Evolutionary conservation across 2,797 vertebrate species (phyloP), one percentile per base, ranked within the genome.

Genomic region (Falco columbarius): DNA sequence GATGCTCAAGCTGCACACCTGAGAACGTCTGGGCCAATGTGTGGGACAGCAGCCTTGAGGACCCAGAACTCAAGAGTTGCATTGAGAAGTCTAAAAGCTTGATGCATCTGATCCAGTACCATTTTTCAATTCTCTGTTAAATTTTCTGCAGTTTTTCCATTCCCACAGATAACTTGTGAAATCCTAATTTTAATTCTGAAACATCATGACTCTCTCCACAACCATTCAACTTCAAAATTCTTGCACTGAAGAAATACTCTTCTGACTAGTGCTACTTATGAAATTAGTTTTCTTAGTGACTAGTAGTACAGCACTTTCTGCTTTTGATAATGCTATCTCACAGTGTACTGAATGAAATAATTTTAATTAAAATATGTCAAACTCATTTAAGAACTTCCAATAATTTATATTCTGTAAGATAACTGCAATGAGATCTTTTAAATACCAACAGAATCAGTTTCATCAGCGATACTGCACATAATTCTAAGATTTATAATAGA

Each of bases 21-120:
- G 24, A 72, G 13, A 63, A 27, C 38, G 6, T 51, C 32, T 19
- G 47, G 4, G 2, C 3, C 0, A 0, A 29, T 29, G 32, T 23
- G 49, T 12, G 21, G 10, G 27, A 12, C 15, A 61, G 46, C 10
- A 93, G 46, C 3, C 20, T 24, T 44, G 21, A 32, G 18, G 55
- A 66, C 52, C 11, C 42, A 46, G 17, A 86, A 66, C 20, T 58
- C 7, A 44, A 44, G 24, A 24, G 32, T 0, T 32, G 4, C 29
- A 18, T 18, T 68, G 72, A 47, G 14, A 72, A 81, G 29, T 52
- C 32, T 68, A 52, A 61, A 79, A 84, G 27, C 29, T 49, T 61
- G 2, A 80, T 51, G 29, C 7, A 61, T 42, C 12, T 70, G 14
- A 32, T 58, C 32, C 38, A 58, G 30, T 14, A 62, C 8, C 2